Base-by-base conservation (phyloP, 2,888 invertebrate genomes). In the Heliconius aoede region DNA sequence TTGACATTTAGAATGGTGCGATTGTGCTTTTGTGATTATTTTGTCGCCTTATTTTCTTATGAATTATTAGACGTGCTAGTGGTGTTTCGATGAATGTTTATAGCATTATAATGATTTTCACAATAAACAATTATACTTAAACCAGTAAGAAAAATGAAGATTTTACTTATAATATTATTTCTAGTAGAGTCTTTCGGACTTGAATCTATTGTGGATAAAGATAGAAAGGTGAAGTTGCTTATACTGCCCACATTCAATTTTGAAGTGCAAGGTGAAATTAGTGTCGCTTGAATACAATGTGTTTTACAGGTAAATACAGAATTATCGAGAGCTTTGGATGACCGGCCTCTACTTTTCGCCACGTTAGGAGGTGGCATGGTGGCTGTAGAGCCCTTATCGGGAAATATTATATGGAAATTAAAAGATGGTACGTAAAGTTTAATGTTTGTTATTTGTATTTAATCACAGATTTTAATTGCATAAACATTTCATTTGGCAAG, bases 351-450 rank as follows among this genome's bases (percentile, higher is more conserved):
- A 83, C 95, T 99, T 80, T 97, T 99, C 86, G 98, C 99, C 65
- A 99, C 99, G 68, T 95, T 99, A 83, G 98, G 98, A 87, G 99
- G 99, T 82, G 97, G 97, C 80, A 96, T 99, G 86, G 96, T 97
- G 82, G 99, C 98, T n/a, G 95, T 99, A 69, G 97, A 98, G 86
- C 97, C 97, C 82, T 93, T 96, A 82, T 96, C 97, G 74, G 99
- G 99, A 78, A 95, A 96, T 85, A 95, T 98, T 83, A 96, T 97
- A 85, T 99, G 99, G 99, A 97, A 96, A 85, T 95, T 99, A 80
- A 97, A 97, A 92, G 98, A 99, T 94, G 98, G 97, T 97, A 95
- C 93, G 80, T 64, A 30, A 73, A 58, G 69, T 73, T 76, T 65
- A 15, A 46, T 72, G 21, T 36, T 46, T 67, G 36, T 40, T 58